A percentile compares a stretch with the other conserved stretches of the same genome.
phyloP scores from a whole-genome alignment of 2,113 vertebrate species.

The Malurus melanocephalus region DNA sequence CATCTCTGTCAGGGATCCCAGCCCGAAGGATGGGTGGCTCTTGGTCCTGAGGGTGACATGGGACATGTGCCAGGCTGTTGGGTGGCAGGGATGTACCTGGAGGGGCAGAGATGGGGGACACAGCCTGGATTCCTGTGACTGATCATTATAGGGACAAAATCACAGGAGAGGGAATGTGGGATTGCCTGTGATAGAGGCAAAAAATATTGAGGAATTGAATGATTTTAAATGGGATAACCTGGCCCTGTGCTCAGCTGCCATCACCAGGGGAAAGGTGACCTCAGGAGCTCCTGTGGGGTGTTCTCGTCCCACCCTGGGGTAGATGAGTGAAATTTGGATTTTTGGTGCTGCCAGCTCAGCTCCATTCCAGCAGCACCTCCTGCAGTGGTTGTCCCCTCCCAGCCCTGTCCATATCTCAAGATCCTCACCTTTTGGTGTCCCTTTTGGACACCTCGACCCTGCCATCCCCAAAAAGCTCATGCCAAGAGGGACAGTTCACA shows the following conservation, averaged over 20 bases:
- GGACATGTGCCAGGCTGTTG: fast-evolving
- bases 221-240: background rate
- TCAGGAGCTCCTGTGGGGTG: background rate
- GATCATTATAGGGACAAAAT: background rate
- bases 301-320: fast-evolving
- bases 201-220: background rate
- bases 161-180: fast-evolving
- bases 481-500: background rate
- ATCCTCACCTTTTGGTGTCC: background rate
- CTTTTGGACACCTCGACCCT: background rate
- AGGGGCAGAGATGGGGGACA: background rate
- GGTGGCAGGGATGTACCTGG: background rate
- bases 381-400: background rate
- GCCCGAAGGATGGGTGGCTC: background rate
- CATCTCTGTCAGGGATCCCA: background rate
- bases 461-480: background rate
- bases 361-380: background rate
- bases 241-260: background rate
- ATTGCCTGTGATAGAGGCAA: background rate
- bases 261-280: background rate
- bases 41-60: fast-evolving
- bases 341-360: background rate
- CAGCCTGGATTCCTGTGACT: background rate
- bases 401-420: background rate
- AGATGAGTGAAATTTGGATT: background rate